Conservation (phyloP, 2,797 vertebrate species). For the Paguma larvata region DNA sequence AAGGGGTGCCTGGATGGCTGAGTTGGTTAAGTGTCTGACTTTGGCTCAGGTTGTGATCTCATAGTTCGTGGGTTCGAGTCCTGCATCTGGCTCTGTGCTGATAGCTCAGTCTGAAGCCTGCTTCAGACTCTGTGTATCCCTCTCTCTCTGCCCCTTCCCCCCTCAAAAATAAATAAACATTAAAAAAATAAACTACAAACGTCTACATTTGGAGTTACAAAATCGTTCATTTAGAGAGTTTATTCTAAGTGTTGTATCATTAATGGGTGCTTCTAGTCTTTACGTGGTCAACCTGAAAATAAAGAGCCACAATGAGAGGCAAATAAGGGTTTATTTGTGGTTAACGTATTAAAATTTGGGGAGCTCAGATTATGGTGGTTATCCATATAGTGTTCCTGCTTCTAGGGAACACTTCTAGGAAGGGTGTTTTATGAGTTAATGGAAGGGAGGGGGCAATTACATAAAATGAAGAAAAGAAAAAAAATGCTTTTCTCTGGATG, state of each 20-base stretch:
- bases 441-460: background rate
- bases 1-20: background rate
- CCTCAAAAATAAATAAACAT: background rate
- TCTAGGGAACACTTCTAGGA: background rate
- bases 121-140: background rate
- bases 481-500: background rate
- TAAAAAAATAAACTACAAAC: background rate
- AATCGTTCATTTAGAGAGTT: background rate
- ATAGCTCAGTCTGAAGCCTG: background rate
- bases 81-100: background rate
- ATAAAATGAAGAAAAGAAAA: background rate
- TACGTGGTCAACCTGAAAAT: background rate
- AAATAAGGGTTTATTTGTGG: background rate
- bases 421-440: background rate
- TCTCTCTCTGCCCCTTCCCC: background rate
- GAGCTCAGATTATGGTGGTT: background rate
- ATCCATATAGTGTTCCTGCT: background rate
- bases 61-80: background rate
- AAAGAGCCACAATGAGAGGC: background rate
- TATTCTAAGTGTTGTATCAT: background rate
- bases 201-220: background rate
- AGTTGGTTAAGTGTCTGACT: background rate
- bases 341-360: background rate
- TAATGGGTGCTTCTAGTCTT: conserved; percentile 59
- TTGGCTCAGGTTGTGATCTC: background rate